Percentiles rank a stretch among this genome's conserved stretches.
Conservation (phyloP, 2,888 invertebrate species). For the Taenaris catops region DNA sequence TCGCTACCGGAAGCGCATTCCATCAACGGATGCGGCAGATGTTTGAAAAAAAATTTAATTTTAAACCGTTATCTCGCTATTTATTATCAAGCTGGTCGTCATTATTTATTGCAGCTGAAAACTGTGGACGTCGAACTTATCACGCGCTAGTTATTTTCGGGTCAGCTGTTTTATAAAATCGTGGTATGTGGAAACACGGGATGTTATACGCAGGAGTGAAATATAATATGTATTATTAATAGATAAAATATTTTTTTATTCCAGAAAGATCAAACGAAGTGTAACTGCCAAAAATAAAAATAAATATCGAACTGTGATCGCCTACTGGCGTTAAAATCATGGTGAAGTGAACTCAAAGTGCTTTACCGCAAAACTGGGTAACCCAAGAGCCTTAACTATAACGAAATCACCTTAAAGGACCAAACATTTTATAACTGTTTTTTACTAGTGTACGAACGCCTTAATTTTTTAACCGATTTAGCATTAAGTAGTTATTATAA, state of each 20-base stretch:
- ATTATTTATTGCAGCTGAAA: conserved; percentile 14
- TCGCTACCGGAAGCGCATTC: conserved; percentile 25
- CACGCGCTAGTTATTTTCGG: not conserved
- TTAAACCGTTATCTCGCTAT: conserved; percentile 16
- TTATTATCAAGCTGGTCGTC: conserved; percentile 11
- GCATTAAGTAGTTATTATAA: conserved; percentile 38
- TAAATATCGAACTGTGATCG: conserved; percentile 56
- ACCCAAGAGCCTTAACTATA: conserved; percentile 59
- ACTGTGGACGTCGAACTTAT: conserved; percentile 6
- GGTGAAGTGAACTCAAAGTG: conserved; percentile 46
- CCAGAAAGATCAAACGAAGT: conserved; percentile 17
- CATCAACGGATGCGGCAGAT: conserved; percentile 24
- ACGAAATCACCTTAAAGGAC: conserved; percentile 66
- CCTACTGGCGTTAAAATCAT: conserved; percentile 59
- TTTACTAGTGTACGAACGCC: conserved; percentile 56
- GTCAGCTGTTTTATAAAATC: not conserved
- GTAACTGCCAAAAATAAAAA: conserved; percentile 21
- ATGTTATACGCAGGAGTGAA: conserved; percentile 1
- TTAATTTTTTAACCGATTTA: conserved; percentile 54
- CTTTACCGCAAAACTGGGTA: conserved; percentile 56
- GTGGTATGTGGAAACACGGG: conserved; percentile 8
- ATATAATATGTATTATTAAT: not conserved
- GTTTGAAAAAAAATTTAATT: conserved; percentile 15
- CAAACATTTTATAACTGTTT: conserved; percentile 55
- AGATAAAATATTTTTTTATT: conserved; percentile 1